These are phyloP conservation scores for Heptranchias perlo DNA, from an alignment of 2,113 vertebrate species.

Conservation along the genomic window DNA sequence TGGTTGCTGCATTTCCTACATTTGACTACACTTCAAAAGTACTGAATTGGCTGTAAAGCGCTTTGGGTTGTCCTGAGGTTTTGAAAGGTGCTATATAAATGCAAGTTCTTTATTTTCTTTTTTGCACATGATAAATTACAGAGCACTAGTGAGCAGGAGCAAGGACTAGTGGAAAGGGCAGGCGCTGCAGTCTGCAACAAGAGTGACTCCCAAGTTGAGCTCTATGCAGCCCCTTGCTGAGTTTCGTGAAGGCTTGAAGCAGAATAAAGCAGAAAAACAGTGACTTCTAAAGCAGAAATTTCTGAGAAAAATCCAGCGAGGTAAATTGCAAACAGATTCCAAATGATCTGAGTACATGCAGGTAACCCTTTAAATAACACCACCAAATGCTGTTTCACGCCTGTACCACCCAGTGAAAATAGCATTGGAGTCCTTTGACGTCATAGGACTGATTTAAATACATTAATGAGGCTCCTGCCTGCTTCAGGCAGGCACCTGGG, in stretches of 20 bases:
- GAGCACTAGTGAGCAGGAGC: not conserved
- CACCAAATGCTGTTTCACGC: not conserved
- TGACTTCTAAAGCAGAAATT: not conserved
- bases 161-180: not conserved
- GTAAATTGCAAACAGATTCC: not conserved
- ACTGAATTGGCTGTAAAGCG: not conserved
- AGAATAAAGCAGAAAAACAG: not conserved
- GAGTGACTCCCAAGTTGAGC: not conserved
- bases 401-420: not conserved
- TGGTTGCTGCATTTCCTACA: not conserved
- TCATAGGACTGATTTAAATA: not conserved
- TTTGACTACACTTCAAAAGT: not conserved
- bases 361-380: not conserved
- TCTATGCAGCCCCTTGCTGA: too few relatives aligned
- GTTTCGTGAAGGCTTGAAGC: not conserved
- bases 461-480: not conserved
- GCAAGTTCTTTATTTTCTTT: not conserved
- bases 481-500: not conserved
- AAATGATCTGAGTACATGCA: not conserved
- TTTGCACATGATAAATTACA: not conserved
- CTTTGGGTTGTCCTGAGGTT: too few relatives aligned
- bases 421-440: too few relatives aligned
- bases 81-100: not conserved
- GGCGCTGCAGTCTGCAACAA: not conserved
- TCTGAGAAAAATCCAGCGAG: not conserved